Conservation (phyloP, 2,888 invertebrate species). For the Apamea anceps region DNA sequence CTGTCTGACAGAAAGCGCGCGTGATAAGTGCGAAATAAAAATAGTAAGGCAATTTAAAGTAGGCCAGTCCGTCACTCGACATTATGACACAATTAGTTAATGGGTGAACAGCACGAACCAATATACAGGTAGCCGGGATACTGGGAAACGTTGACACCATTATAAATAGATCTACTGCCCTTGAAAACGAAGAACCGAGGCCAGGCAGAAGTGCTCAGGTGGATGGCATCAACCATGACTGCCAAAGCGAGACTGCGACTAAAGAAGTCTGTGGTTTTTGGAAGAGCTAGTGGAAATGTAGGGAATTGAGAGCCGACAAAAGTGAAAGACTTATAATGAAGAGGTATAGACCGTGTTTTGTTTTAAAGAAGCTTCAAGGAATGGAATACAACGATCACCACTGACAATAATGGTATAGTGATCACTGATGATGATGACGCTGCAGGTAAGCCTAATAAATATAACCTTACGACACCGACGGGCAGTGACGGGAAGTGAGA, state of each 20-base stretch:
- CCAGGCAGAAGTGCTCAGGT: constrained; percentile 9
- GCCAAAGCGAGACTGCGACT: background rate
- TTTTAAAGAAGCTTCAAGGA: background rate
- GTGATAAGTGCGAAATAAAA: constrained; percentile 66
- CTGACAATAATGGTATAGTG: background rate
- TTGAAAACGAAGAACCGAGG: constrained; percentile 45
- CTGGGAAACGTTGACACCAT: constrained; percentile 53
- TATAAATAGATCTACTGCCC: constrained; percentile 49
- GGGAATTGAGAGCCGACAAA: background rate
- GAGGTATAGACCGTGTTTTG: background rate
- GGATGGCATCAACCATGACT: constrained; percentile 37
- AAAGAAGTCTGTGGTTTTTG: background rate
- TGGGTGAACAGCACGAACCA: constrained; percentile 62
- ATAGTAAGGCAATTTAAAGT: constrained; percentile 66
- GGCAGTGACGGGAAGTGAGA: constrained; percentile 45
- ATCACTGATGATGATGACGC: background rate
- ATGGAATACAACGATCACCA: background rate
- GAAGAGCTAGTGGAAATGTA: background rate
- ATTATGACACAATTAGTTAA: constrained; percentile 73
- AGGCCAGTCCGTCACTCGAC: constrained; percentile 68
- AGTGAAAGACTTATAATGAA: background rate
- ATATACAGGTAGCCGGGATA: constrained; percentile 40
- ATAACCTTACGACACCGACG: constrained; percentile 40
- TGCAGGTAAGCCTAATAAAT: constrained; percentile 20
- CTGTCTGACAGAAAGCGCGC: constrained; percentile 34